Evolutionary conservation across 2,797 vertebrate species (phyloP).

Genomic region (Hylomyscus alleni): DNA sequence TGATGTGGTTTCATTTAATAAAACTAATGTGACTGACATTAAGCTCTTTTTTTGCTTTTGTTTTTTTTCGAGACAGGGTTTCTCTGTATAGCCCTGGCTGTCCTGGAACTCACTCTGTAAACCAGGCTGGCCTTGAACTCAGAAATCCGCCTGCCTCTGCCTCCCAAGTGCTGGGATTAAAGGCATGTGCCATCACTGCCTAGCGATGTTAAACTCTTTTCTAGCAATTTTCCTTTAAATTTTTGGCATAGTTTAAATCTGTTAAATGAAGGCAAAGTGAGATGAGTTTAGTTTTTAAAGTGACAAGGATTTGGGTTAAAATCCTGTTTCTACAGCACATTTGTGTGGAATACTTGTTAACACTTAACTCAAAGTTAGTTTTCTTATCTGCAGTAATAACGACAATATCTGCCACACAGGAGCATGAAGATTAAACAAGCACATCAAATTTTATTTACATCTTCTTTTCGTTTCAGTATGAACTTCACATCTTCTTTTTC

Average conservation of each 20-base stretch:
- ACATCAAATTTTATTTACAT: not conserved
- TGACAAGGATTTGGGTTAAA: not conserved
- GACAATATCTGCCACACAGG: not conserved
- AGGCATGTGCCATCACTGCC: too few species aligned
- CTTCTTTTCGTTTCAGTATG: constrained; percentile 17
- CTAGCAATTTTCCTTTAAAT: not conserved
- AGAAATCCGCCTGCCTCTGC: too few species aligned
- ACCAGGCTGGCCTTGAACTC: too few species aligned
- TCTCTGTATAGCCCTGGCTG: too few species aligned
- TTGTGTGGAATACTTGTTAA: not conserved
- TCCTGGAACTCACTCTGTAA: too few species aligned
- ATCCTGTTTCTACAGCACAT: not conserved
- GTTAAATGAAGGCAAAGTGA: not conserved
- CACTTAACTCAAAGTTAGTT: constrained; percentile 30
- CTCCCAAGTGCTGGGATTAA: too few species aligned
- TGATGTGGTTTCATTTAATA: not conserved
- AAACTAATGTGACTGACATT: not conserved
- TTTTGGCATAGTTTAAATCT: not conserved
- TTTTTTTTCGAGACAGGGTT: too few species aligned
- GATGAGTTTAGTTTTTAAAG: not conserved
- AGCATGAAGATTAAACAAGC: constrained; percentile 16
- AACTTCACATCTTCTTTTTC: constrained; percentile 20
- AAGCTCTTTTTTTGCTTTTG: not conserved
- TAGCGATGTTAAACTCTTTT: not conserved
- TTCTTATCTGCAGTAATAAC: constrained; percentile 10